These are phyloP conservation scores for Drosophila planitibia DNA, from an alignment of 2,888 invertebrate species.

Conservation along the genomic window DNA sequence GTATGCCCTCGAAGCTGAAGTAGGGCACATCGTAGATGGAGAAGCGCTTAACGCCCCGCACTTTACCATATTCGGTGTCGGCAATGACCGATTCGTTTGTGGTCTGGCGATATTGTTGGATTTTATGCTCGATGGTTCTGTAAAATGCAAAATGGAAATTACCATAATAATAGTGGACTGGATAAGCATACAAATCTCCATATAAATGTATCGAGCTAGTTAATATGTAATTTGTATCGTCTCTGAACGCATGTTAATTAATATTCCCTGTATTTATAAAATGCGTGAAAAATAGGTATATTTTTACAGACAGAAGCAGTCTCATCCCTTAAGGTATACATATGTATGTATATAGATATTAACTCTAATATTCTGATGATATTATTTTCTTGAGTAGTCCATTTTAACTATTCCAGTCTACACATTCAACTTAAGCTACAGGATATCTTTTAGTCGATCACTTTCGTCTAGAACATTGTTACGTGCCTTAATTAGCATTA, in stretches of 20 bases:
- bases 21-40: conserved; percentile 81
- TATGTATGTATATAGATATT: fast-evolving
- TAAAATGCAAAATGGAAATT: conserved; percentile 40
- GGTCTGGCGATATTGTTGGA: conserved; percentile 79
- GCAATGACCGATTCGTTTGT: conserved; percentile 80
- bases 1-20: conserved; percentile 84
- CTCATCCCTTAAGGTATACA: background rate
- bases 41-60: conserved; percentile 81
- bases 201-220: conserved; percentile 7
- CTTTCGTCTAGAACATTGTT: background rate
- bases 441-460: background rate
- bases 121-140: conserved; percentile 81
- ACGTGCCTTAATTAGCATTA: conserved; percentile 47
- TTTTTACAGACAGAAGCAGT: background rate
- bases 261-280: conserved; percentile 13
- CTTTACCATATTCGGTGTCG: conserved; percentile 83
- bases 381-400: background rate
- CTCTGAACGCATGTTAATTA: conserved; percentile 52
- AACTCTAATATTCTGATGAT: background rate
- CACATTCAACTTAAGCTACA: background rate
- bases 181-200: background rate
- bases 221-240: conserved; percentile 41
- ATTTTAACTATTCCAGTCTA: background rate
- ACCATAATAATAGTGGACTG: conserved; percentile 35
- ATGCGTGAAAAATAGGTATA: background rate